Evolutionary conservation across 2,113 vertebrate species (phyloP).

Genomic region (Vicugna pacos): DNA sequence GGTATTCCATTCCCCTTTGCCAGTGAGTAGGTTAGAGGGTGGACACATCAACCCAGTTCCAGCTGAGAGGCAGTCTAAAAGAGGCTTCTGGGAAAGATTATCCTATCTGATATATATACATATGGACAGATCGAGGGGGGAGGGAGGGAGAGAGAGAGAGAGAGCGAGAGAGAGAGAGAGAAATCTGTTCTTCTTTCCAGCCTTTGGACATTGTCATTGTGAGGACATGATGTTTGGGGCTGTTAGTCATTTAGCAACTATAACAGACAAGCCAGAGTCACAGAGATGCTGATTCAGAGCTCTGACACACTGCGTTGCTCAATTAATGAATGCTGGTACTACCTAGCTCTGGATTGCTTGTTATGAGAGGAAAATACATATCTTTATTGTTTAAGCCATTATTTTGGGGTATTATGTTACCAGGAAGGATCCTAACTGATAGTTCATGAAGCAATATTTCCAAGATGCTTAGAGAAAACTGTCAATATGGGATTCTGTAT

Average conservation of each 20-base stretch:
- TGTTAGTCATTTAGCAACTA: background rate
- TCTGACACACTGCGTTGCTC: background rate
- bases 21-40: background rate
- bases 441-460: background rate
- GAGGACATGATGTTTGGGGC: background rate
- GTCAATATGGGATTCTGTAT: background rate
- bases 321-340: background rate
- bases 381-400: background rate
- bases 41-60: background rate
- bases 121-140: too few relatives aligned
- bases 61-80: background rate
- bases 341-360: background rate
- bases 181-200: background rate
- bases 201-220: background rate
- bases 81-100: background rate
- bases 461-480: constrained; percentile 16
- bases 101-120: background rate
- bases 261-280: background rate
- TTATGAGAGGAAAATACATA: background rate
- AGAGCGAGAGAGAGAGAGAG: background rate
- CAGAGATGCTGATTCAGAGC: background rate
- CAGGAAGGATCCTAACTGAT: background rate
- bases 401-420: background rate
- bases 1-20: background rate
- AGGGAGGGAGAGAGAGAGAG: background rate